phyloP scores from a whole-genome alignment of 2,113 vertebrate genomes.

The Cyphomyrus discorhynchus region DNA sequence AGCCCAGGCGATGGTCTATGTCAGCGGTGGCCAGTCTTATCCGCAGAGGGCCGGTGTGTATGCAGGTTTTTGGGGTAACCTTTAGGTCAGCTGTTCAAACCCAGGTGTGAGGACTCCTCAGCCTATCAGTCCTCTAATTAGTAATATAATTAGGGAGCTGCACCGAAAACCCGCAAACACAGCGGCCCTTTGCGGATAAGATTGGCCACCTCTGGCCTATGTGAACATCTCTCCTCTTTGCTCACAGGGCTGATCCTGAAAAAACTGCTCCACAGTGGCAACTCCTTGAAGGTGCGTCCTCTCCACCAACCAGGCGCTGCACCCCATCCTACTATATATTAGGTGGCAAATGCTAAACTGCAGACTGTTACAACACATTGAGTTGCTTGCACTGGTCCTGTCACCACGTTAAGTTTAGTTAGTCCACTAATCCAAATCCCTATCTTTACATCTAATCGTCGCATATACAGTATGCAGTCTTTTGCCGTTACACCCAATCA shows the following conservation, averaged over 20 bases:
- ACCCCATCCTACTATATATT: not conserved
- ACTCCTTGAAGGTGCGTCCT: slow-evolving; percentile 87
- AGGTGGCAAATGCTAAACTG: not conserved
- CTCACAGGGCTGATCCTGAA: slow-evolving; percentile 86
- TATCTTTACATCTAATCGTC: not conserved
- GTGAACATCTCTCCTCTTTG: slow-evolving; percentile 26
- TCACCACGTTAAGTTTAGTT: not conserved
- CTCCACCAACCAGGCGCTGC: not conserved
- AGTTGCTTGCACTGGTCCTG: not conserved
- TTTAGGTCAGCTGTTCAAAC: no score
- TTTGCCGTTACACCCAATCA: not conserved
- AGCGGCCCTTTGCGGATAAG: no score
- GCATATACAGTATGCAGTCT: not conserved
- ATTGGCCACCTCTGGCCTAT: not conserved
- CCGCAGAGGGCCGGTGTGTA: no score
- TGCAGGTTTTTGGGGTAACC: no score
- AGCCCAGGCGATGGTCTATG: not conserved
- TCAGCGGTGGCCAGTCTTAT: no score
- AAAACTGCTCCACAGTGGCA: slow-evolving; percentile 95
- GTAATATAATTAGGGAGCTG: no score
- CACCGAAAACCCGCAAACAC: no score
- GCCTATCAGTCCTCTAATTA: no score
- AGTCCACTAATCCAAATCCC: not conserved
- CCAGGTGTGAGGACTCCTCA: no score
- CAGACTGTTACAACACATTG: not conserved